These are phyloP conservation scores for Bradypodion ventrale DNA, from an alignment of 2,797 vertebrate species.

Conservation along the genomic window DNA sequence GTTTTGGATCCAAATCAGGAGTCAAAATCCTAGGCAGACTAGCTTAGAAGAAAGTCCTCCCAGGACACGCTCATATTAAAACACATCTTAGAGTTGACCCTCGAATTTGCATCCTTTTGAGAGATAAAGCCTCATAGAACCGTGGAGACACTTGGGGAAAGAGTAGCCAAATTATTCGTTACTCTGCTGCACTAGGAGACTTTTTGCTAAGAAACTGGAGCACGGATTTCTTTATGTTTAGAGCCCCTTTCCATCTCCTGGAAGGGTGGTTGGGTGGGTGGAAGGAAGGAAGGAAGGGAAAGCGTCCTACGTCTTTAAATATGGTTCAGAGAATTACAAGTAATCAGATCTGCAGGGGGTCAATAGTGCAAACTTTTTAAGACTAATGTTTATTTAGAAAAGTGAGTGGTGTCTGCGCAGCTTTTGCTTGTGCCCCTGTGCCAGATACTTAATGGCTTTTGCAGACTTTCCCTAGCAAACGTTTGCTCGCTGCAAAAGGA, in stretches of 20 bases:
- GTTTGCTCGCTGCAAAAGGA: conserved; percentile 41
- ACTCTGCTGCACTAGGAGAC: not conserved
- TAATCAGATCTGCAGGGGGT: conserved; percentile 90
- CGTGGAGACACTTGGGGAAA: not conserved
- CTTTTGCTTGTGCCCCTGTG: conserved; percentile 84
- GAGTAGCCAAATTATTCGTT: not conserved
- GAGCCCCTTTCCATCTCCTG: not conserved
- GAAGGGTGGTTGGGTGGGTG: not conserved
- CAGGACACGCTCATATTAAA: not conserved
- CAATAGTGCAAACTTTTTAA: conserved; percentile 97
- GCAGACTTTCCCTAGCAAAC: conserved; percentile 76
- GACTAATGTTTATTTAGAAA: conserved; percentile 99
- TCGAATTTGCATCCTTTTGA: no score
- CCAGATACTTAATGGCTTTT: conserved; percentile 89
- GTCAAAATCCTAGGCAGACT: no score
- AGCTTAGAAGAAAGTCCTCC: not conserved
- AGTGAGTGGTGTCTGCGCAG: conserved; percentile 92
- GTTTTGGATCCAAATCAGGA: not conserved
- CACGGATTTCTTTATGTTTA: not conserved
- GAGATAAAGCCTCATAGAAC: not conserved
- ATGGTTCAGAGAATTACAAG: conserved; percentile 78
- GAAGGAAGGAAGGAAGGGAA: not conserved
- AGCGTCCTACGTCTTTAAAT: conserved; percentile 64
- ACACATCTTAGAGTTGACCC: not conserved
- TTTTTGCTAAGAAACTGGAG: no score